phyloP scores from a whole-genome alignment of 2,797 vertebrate genomes.

The Rousettus madagascariensis region DNA sequence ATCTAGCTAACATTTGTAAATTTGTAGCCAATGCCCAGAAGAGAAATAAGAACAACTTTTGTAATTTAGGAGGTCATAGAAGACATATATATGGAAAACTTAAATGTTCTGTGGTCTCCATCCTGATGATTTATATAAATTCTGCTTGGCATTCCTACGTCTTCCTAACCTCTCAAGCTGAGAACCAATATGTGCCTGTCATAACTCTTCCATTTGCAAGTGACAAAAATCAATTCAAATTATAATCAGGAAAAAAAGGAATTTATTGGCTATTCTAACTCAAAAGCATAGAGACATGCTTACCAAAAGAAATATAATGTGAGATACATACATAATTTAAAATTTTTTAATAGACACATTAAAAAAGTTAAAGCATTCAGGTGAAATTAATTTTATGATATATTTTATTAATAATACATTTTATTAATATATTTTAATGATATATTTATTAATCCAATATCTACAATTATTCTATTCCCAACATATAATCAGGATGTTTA shows the following conservation, averaged over 20 bases:
- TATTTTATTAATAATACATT: neutral
- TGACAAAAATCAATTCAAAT: slow-evolving; percentile 39
- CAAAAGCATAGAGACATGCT: neutral
- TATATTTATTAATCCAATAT: neutral
- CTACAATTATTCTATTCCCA: neutral
- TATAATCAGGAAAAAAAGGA: neutral
- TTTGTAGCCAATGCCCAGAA: neutral
- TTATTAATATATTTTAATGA: neutral
- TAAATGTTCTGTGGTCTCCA: neutral
- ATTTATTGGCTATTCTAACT: neutral
- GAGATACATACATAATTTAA: neutral
- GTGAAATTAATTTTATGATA: neutral
- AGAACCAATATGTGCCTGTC: neutral
- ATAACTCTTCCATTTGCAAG: neutral
- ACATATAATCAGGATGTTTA: slow-evolving; percentile 17
- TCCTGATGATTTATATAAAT: neutral
- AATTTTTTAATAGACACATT: neutral
- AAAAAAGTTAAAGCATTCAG: neutral
- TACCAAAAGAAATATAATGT: neutral
- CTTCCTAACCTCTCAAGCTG: neutral
- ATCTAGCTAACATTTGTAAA: neutral
- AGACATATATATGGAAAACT: neutral
- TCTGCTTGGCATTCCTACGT: neutral
- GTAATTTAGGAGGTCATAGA: neutral
- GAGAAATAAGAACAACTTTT: neutral